A percentile compares a stretch with the other conserved stretches of the same genome.
Conservation (phyloP, 92 coral and sea anemone species). For the Pocillopora grandis region DNA sequence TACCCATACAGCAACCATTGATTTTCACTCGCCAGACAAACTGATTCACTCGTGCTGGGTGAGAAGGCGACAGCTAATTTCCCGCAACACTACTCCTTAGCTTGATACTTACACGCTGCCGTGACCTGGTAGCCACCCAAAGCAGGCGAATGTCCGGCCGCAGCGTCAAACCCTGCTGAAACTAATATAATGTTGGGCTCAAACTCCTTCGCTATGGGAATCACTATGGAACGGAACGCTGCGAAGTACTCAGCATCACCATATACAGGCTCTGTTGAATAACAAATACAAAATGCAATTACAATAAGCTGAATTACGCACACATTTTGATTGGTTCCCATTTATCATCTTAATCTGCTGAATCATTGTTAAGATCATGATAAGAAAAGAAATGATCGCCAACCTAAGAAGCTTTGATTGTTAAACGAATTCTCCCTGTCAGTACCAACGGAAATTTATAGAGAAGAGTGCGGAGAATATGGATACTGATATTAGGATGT, state of each 20-base stretch:
- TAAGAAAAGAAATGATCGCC: background rate
- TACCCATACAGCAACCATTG: too few relatives aligned
- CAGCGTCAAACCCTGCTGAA: constrained; percentile 98
- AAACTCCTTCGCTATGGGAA: constrained; percentile 96
- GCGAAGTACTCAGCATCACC: constrained; percentile 98
- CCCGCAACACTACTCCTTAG: background rate
- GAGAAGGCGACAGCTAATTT: background rate
- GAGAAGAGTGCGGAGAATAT: too few relatives aligned
- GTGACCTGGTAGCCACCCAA: constrained; percentile 97
- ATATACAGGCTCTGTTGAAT: constrained; percentile 77
- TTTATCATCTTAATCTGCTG: background rate
- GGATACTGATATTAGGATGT: too few relatives aligned
- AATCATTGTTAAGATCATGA: background rate
- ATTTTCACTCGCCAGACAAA: too few relatives aligned
- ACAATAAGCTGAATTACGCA: too few relatives aligned
- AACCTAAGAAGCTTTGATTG: too few relatives aligned
- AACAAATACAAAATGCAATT: background rate
- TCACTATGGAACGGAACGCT: constrained; percentile 97
- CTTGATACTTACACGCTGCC: constrained; percentile 83
- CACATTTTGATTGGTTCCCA: background rate
- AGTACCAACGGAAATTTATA: too few relatives aligned
- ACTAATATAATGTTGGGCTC: constrained; percentile 91
- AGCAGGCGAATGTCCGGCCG: constrained; percentile 96
- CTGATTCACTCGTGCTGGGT: too few relatives aligned
- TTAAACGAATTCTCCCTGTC: too few relatives aligned